Evolutionary conservation across 2,797 vertebrate genomes (phyloP).

Genomic region (Phrynocephalus guinanensis): DNA sequence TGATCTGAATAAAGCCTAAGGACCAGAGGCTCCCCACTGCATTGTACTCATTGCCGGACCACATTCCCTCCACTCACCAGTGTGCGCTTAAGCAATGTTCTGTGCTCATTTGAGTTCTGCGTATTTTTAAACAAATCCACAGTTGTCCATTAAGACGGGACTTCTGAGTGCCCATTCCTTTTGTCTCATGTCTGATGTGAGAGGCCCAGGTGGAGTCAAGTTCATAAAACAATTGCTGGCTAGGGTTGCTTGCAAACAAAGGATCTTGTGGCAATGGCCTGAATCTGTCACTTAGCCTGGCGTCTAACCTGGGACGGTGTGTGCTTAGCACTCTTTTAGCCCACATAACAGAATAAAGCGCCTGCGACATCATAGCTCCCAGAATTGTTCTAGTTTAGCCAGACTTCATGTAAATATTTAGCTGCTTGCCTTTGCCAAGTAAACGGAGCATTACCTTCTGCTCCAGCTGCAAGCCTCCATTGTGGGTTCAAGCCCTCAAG

Average conservation of each 20-base stretch:
- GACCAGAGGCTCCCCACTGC: too few relatives aligned
- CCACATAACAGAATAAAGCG: not conserved
- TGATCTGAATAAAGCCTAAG: too few relatives aligned
- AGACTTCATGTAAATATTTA: not conserved
- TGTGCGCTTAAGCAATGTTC: not conserved
- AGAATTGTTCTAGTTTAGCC: not conserved
- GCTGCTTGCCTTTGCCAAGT: not conserved
- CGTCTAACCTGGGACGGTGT: not conserved
- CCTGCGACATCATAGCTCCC: not conserved
- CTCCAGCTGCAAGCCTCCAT: not conserved
- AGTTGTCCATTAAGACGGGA: not conserved
- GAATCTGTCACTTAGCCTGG: not conserved
- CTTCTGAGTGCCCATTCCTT: not conserved
- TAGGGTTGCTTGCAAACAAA: not conserved
- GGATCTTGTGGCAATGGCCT: not conserved
- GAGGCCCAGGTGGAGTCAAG: not conserved
- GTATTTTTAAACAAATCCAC: not conserved
- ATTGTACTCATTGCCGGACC: not conserved
- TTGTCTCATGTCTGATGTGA: not conserved
- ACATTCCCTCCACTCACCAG: not conserved
- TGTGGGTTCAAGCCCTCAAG: not conserved
- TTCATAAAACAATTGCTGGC: not conserved
- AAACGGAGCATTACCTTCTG: not conserved
- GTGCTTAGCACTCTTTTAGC: not conserved
- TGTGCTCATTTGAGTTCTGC: not conserved